Conservation (phyloP, 1,140 invertebrate genomes). For the Zelostemma sp. region DNA sequence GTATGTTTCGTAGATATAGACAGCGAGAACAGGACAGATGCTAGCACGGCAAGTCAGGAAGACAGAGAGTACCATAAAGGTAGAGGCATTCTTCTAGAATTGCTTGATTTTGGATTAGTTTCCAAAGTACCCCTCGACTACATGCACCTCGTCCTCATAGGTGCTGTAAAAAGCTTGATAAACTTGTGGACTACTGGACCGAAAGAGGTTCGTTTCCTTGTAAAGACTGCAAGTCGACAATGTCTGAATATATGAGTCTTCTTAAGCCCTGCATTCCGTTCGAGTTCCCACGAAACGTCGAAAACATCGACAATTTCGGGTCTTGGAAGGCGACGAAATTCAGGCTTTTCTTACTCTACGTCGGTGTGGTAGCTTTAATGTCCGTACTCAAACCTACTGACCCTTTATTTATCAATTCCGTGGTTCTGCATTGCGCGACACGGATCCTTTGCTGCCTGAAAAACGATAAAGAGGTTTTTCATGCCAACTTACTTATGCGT, state of each 20-base stretch:
- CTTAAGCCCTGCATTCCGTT: not conserved
- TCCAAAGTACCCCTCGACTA: conserved; percentile 15
- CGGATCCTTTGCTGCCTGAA: not conserved
- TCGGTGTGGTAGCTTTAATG: conserved; percentile 16
- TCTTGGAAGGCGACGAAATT: conserved; percentile 41
- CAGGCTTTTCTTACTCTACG: conserved; percentile 31
- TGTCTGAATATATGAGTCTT: not conserved
- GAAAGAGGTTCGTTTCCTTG: not conserved
- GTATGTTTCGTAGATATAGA: conserved; percentile 7
- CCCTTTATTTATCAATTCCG: not conserved
- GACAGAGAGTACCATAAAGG: conserved; percentile 15
- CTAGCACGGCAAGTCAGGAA: not conserved
- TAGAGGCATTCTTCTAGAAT: conserved; percentile 10
- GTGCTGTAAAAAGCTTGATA: conserved; percentile 8
- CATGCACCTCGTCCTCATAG: conserved; percentile 15
- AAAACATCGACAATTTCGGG: conserved; percentile 11
- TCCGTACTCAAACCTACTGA: not conserved
- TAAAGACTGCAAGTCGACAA: not conserved
- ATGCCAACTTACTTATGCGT: not conserved
- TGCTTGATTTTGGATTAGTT: conserved; percentile 17
- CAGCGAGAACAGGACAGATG: conserved; percentile 9
- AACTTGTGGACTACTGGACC: not conserved
- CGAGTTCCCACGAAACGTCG: conserved; percentile 7
- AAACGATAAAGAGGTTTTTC: not conserved
- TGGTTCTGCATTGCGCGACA: not conserved